Base-by-base conservation (phyloP, 2,113 vertebrate species). In the Vireo altiloquus region DNA sequence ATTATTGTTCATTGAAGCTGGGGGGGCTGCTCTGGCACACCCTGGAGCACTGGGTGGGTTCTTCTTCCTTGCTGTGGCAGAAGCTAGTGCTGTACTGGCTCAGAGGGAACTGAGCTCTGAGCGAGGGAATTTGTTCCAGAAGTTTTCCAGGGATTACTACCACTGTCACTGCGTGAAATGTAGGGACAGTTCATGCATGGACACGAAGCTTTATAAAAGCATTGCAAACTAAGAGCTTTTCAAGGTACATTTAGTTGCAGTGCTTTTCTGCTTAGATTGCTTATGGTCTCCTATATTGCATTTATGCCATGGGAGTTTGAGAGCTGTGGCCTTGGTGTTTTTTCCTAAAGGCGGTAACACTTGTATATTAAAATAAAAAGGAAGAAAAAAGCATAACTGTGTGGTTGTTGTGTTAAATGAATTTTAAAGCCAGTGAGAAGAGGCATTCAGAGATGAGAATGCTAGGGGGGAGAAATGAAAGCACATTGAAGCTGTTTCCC, bases 381-480 rank as follows among this genome's bases (percentile, higher is more conserved):
- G 3, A 18, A 47, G n/a, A 66, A 92, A 88, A 87, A 84, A 80
- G 75, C 82, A 39, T 95, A 87, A 93, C 79, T 93, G n/a, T 42
- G 61, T 89, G 79, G 60, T 83, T 94, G 92, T 95, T 92, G 76
- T 65, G 87, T 95, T 93, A 96, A 96, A 90, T 95, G 95, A 95
- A 95, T 97, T 96, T 95, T 96, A 84, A 94, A 93, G 95, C 66
- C 4, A 19, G 86, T 91, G 79, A 95, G 86, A 95, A 86, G 92
- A 95, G 81, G 72, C 80, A 96, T 94, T 97, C 92, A 92, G 92
- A 91, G 84, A 91, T 89, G 66, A 92, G 89, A 87, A 90, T 82
- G 92, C 91, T 90, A 80, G 65, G 76, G 80, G 80, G 80, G 64
- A 89, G 91, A 84, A 92, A 91, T 82, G 93, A 95, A 97, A 96